Base-by-base conservation (phyloP, 2,113 vertebrate species). In the Hiodon tergisus region DNA sequence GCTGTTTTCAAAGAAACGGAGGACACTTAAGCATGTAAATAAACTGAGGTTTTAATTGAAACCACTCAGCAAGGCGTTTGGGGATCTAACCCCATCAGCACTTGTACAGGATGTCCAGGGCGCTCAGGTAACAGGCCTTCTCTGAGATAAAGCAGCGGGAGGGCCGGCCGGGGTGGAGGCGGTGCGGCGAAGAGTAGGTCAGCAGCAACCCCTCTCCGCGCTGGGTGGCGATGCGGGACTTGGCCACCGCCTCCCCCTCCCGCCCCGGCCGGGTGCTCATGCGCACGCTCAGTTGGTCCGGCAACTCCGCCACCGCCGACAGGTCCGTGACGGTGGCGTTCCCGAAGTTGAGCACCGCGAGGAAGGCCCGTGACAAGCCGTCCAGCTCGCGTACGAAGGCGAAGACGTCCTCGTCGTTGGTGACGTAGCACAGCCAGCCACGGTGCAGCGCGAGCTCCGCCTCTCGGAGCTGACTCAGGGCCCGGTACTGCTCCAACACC, bases 281-380 rank as follows among this genome's bases (percentile, higher is more conserved):
- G 50, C 81, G 87, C 82, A 97, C 16, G 46, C 6, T 74, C 47
- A 92, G 78, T 83, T 84, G 14, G 1, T 86, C 74, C 0, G 97
- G 96, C 51, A 98, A 82, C 75, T 86, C 84, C 0, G 55, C 76
- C 72, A 93, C 54, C 4, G 80, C 6, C n/a, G 89, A 88, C 69
- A 99, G 85, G 81, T 98, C 89, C 10, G 84, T 82, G 67, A 80
- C 63, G 0, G 87, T 80, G 6, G 83, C 54, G 6, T 86, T 76
- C 72, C 94, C 97, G 3, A 99, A 96, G 86, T 98, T 98, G 65
- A 98, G 90, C 79, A 98, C 85, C 75, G 98, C 80, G 46, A 98
- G 90, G 74, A 96, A 95, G 62, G 87, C 90, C 76, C 13, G 87
- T 74, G 86, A 69, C 0, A 94, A 78, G 5, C 97, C 97, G 7